Base-by-base conservation (phyloP, 2,113 vertebrate genomes). In the Tretioscincus oriximinensis region DNA sequence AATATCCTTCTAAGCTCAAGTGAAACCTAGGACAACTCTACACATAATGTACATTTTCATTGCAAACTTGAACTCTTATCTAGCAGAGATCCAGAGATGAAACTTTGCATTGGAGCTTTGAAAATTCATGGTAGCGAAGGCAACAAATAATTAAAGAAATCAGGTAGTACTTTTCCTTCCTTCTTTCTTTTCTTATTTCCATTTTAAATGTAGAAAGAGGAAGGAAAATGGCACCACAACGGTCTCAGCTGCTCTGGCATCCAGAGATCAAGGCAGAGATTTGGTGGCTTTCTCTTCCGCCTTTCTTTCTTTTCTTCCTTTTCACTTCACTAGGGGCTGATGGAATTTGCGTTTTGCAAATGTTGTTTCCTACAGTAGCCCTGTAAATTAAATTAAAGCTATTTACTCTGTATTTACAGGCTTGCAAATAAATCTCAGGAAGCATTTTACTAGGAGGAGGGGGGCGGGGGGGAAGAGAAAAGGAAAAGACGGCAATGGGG, bases 321-420 rank as follows among this genome's bases (percentile, higher is more conserved):
- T n/a, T 31, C 54, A 0, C 9, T 69, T 81, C 82, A 10, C 63
- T 64, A 51, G 61, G 28, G 67, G 72, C 83, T 73, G 86, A n/a
- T 47, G 24, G 70, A 83, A 89, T 78, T 85, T 82, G 84, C 69
- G 49, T 82, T 82, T 65, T 69, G 68, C 84, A 84, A 88, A 85
- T 77, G 81, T 74, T 0, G 26, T 61, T 90, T 86, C 90, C 86
- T 79, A 73, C 90, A 54, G 80, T 60, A 91, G 86, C 85, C 82
- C 1, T 3, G 87, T 82, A 94, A 94, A 94, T 93, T 92, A 88
- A 92, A 92, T 93, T 90, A 93, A 93, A 88, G 86, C 89, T 90
- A 86, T 87, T 91, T 87, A 87, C 81, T 89, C 82, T 73, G 61
- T 69, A 87, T 90, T 92, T 88, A 90, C 83, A 83, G 91, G 87